Percentiles rank a stretch among this genome's conserved stretches.
phyloP scores from a whole-genome alignment of 2,113 vertebrate species.

The Onychorhynchus coronatus region DNA sequence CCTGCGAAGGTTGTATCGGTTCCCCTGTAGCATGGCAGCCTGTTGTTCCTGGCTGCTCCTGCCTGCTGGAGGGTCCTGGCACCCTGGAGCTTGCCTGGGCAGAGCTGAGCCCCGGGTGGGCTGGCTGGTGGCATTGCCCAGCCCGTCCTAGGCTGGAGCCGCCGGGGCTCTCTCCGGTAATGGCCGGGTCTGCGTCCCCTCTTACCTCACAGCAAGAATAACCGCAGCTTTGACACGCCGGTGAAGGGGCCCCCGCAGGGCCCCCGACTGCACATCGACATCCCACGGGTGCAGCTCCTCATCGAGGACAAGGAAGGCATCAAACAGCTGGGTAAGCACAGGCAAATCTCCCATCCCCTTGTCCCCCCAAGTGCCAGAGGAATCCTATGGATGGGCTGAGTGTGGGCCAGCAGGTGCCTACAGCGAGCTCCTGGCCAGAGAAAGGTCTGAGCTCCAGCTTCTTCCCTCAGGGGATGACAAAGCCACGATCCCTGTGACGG shows the following conservation, averaged over 20 bases:
- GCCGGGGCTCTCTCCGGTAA: neutral
- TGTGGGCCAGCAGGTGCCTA: neutral
- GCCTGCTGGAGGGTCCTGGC: neutral
- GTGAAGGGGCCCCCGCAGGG: slow-evolving; percentile 97
- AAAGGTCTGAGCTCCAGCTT: neutral
- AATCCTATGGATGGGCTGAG: accelerated
- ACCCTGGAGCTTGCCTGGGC: neutral
- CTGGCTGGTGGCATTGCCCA: neutral
- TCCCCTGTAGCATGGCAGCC: neutral
- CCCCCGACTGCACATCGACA: slow-evolving; percentile 97
- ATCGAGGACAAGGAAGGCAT: slow-evolving; percentile 99
- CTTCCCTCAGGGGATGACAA: slow-evolving; percentile 89
- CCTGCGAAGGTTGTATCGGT: accelerated
- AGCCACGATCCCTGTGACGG: slow-evolving; percentile 93
- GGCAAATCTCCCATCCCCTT: neutral
- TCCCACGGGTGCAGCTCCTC: slow-evolving; percentile 95
- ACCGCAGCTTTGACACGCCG: slow-evolving; percentile 97
- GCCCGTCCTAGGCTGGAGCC: neutral
- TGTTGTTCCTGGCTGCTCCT: neutral
- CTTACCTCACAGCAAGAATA: slow-evolving; percentile 90
- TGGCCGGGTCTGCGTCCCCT: slow-evolving; percentile 12
- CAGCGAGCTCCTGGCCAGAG: accelerated
- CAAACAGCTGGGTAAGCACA: slow-evolving; percentile 91
- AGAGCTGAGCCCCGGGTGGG: neutral
- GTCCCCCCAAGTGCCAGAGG: accelerated